Evolutionary conservation across 2,797 vertebrate species (phyloP), one percentile per base, ranked within the genome.

Genomic region (Anomalospiza imberbis): DNA sequence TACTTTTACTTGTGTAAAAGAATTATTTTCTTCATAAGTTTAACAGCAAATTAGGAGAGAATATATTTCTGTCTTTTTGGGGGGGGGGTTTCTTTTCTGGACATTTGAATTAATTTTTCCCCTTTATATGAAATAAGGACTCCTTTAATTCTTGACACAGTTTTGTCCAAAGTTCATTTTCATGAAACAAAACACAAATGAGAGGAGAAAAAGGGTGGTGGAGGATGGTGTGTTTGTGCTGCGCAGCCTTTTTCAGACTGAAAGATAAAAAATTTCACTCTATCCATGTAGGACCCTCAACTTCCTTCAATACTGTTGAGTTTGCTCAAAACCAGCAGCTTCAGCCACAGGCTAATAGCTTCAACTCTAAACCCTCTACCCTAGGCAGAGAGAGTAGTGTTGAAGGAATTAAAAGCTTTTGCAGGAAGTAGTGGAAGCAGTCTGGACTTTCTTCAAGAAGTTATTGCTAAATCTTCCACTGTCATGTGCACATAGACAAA

Each of bases 201-300:
- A 38, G 5, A 17, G 2, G 2, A 18, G 26, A 5, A 10, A 29
- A 34, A 13, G 1, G 3, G 1, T 26, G 4, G 0, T 3, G 40
- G 31, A 44, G 2, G 10, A 28, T 19, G 15, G 10, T 36, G 9
- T 19, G 15, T 12, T 24, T 68, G 12, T 28, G 20, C 19, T 53
- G 19, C 38, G 60, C 10, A 29, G 17, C 29, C 19, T 20, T 51
- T 63, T 85, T 45, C 13, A 40, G 14, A 34, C 11, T 45, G 22
- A 21, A 2, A 54, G 18, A 34, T 61, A 70, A 40, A 60, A 68
- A 66, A 32, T 6, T n/a, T n/a, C 4, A 24, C 2, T 61, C 11
- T 34, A 13, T 15, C 18, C 2, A 2, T 13, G 1, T 9, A 66
- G 12, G 21, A 13, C 5, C 1, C 5, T 16, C 6, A 47, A 1